These are phyloP conservation scores for Apamea crenata DNA, from an alignment of 2,888 invertebrate genomes.

Conservation along the genomic window DNA sequence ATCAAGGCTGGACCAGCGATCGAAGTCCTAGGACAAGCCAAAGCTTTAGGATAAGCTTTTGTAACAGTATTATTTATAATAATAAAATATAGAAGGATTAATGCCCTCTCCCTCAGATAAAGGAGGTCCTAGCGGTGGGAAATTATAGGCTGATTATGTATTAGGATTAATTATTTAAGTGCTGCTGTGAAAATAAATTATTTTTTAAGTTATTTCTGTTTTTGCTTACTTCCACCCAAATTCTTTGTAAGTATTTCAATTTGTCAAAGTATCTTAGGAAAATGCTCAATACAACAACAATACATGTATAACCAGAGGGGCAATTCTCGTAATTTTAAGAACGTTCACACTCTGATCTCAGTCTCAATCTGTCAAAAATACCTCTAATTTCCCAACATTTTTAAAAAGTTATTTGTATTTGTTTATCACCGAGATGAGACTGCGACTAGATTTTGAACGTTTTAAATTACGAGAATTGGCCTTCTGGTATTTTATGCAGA, in stretches of 20 bases:
- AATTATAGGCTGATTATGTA: background rate
- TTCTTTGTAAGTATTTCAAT: background rate
- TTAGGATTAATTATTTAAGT: background rate
- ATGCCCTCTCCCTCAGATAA: background rate
- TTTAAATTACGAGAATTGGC: too few species aligned
- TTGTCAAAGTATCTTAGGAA: background rate
- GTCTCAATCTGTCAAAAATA: too few species aligned
- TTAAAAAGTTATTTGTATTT: too few species aligned
- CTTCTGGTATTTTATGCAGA: too few species aligned
- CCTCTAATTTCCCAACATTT: too few species aligned
- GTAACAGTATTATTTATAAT: background rate
- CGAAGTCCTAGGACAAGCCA: slow-evolving; percentile 75
- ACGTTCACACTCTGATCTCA: too few species aligned
- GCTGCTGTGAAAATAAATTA: slow-evolving; percentile 38
- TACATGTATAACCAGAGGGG: too few species aligned
- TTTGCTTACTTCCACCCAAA: slow-evolving; percentile 1
- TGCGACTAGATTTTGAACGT: too few species aligned
- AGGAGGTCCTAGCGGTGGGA: background rate
- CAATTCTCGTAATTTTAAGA: too few species aligned
- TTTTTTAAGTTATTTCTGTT: background rate
- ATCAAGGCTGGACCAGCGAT: slow-evolving; percentile 82
- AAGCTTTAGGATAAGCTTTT: slow-evolving; percentile 66
- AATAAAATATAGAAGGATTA: background rate
- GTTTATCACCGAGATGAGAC: too few species aligned
- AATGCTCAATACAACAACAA: background rate